Percentiles rank a stretch among this genome's conserved stretches.
Conservation (phyloP, 2,797 vertebrate genomes). For the Aselliscus stoliczkanus region DNA sequence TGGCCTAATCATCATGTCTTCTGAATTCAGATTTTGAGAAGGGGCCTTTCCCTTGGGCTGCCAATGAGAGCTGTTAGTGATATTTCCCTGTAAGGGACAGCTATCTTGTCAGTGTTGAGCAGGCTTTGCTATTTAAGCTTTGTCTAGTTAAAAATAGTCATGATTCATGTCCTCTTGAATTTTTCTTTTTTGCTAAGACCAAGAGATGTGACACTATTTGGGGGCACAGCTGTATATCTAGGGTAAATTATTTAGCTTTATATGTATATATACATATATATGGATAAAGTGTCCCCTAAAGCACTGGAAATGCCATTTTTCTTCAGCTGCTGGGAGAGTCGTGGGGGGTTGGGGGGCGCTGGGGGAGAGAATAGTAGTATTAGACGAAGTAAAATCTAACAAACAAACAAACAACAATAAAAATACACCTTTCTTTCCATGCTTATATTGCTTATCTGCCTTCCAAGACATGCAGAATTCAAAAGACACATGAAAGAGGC, state of each 20-base stretch:
- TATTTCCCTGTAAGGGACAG: conserved; percentile 32
- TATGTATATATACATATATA: neutral
- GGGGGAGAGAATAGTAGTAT: neutral
- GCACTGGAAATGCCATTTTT: neutral
- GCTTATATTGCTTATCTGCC: neutral
- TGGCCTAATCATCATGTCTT: neutral
- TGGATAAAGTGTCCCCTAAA: conserved; percentile 2
- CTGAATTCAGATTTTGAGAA: conserved; percentile 58
- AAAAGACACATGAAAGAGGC: neutral
- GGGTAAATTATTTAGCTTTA: neutral
- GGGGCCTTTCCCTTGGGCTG: conserved; percentile 32
- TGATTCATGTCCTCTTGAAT: neutral
- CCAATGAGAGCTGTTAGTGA: conserved; percentile 16
- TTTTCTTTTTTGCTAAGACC: conserved; percentile 13
- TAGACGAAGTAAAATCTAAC: conserved; percentile 5
- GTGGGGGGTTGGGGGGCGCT: no score
- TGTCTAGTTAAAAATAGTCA: conserved; percentile 53
- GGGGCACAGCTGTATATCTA: neutral
- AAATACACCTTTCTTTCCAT: conserved; percentile 13
- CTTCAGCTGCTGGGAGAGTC: neutral
- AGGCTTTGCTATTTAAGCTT: neutral
- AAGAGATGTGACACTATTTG: neutral
- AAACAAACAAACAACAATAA: neutral
- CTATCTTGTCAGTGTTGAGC: neutral
- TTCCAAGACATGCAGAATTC: neutral